Conservation (phyloP, 2,888 invertebrate genomes). For the Tetropium fuscum region DNA sequence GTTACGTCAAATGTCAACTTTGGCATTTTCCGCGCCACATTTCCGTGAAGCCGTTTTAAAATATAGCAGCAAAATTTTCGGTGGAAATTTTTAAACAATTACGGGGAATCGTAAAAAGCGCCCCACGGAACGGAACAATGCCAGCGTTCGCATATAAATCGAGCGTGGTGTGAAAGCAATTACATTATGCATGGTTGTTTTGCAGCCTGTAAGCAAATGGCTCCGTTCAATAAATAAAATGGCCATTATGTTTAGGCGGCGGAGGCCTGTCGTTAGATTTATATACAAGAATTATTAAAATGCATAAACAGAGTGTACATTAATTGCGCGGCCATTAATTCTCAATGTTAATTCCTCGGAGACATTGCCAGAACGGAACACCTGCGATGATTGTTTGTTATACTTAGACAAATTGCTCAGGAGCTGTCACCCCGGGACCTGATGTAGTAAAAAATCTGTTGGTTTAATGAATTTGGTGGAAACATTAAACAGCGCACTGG, state of each 20-base stretch:
- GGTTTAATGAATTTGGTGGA: too few relatives aligned
- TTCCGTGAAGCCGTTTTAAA: too few relatives aligned
- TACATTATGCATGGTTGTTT: conserved; percentile 29
- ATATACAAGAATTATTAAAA: conserved; percentile 35
- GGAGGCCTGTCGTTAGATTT: conserved; percentile 27
- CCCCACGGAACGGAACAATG: conserved; percentile 1
- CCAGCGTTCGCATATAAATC: conserved; percentile 23
- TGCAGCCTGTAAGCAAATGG: conserved; percentile 24
- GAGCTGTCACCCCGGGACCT: conserved; percentile 8
- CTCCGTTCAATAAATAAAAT: conserved; percentile 31
- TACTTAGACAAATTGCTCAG: conserved; percentile 25
- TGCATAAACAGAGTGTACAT: conserved; percentile 28
- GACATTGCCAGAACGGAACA: conserved; percentile 26
- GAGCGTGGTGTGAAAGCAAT: conserved; percentile 27
- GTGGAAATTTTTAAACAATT: neutral
- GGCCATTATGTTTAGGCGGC: conserved; percentile 27
- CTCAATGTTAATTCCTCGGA: conserved; percentile 31
- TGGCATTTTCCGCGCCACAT: too few relatives aligned
- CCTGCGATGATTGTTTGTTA: conserved; percentile 33
- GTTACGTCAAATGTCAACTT: too few relatives aligned
- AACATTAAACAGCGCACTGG: too few relatives aligned
- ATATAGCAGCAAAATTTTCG: neutral
- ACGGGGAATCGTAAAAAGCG: conserved; percentile 9
- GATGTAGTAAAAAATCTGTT: conserved; percentile 1
- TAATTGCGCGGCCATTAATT: conserved; percentile 36